Evolutionary conservation across 2,113 vertebrate species (phyloP), one percentile per base, ranked within the genome.

Genomic region (Poecile atricapillus): DNA sequence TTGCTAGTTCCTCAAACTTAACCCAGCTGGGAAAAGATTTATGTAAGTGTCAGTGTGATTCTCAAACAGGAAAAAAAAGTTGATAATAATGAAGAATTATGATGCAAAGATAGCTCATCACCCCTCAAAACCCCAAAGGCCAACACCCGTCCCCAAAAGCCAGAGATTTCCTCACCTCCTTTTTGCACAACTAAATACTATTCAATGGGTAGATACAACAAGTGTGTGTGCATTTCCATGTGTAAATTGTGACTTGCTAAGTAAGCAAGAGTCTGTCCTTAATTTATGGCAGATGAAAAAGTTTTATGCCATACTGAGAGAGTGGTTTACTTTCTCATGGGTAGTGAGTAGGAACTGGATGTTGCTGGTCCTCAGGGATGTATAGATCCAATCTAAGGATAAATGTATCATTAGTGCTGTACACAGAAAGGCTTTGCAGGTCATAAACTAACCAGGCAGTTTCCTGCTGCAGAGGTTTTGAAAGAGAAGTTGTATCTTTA

Each of bases 1-100:
- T 74, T 63, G 39, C 35, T 81, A 77, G 83, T 96, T 96, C 87
- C 83, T 89, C 94, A 89, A 91, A 89, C 43, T 67, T 41, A 89
- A 74, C 10, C 24, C 68, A 83, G 28, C 35, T 81, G 50, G 15
- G 41, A 58, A 55, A 80, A 89, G 73, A 89, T 96, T 91, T 86
- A 90, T 75, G 53, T 49, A 63, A 67, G 22, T 80, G 91, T 83
- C 89, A 83, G 30, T 37, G 55, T 65, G 73, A 77, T 58, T 94
- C 28, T 89, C 55, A 91, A 94, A 81, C 52, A 94, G 87, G 80
- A 92, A 89, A 58, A 39, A 82, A 53, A 35, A 13, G 4, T 13
- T 69, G n/a, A 53, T 74, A 10, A 4, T 21, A 37, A 33, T 50
- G 52, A 67, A 87, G 81, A 89, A 53, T 24, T 13, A 35, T 43